Evolutionary conservation across 2,888 invertebrate genomes (phyloP), one percentile per base, ranked within the genome.

Genomic region (Chrysolina americana): DNA sequence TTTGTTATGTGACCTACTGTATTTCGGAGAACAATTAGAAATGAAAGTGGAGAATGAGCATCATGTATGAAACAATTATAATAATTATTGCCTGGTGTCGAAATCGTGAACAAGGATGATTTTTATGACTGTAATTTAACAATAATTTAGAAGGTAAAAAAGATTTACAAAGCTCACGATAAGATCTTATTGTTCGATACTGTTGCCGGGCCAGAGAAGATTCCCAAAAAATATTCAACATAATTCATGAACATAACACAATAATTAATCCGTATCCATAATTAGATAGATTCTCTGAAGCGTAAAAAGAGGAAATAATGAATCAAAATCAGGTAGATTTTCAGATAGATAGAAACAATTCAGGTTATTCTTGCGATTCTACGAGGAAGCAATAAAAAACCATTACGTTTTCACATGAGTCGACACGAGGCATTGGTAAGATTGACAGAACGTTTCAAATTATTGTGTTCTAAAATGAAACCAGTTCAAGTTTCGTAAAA

Each of bases 231-330:
- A 77, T 75, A 74, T 73, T 69, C 71, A 75, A 70, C 78, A 81
- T 80, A 79, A 81, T 78, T 79, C 79, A 77, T 75, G 76, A 78
- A 73, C 78, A 74, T 76, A 76, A 75, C 71, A 73, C 76, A 76
- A 79, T 80, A 76, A 76, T 76, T 79, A 80, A 80, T 80, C 73
- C 74, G 79, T 76, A 80, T 79, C 81, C 81, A 81, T 84, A 84
- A 84, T 84, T 84, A 82, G 81, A 80, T 83, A 80, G 76, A 74
- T 77, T 81, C 80, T 80, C 82, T 83, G 78, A 79, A 82, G 81
- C 83, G 79, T 83, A 79, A 81, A 83, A 82, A 70, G 82, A 84
- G 85, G 85, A 85, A 85, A 83, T 82, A 81, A 82, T 84, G 81
- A 83, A 83, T 85, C 84, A 83, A 81, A 79, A 80, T 76, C 81